Base-by-base conservation (phyloP, 2,113 vertebrate species). In the Tychaedon coryphoeus region DNA sequence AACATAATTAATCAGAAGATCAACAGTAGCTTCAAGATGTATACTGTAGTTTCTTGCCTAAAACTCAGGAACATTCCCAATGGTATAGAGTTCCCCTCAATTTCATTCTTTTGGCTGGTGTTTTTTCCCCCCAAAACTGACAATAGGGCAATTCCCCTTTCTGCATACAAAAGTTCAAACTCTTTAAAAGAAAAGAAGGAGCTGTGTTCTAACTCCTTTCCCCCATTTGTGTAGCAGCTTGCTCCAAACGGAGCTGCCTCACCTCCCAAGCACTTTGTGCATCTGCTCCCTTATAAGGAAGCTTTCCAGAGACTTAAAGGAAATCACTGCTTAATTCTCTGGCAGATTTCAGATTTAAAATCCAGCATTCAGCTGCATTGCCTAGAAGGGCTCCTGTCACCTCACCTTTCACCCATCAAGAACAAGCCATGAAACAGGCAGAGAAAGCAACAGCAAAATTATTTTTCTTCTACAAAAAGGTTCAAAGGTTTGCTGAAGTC, bases 271-370 rank as follows among this genome's bases (percentile, higher is more conserved):
- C 50, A 31, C 36, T 66, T 73, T 38, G 66, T 78, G 48, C 20
- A 38, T 77, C 78, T 85, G 28, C 18, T 65, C 58, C 95, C 92
- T 92, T 90, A 66, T 76, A 95, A 95, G 93, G 90, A 72, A 90
- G 71, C 8, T 93, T 92, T 80, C 42, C 67, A 80, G 36, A 53
- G 20, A 14, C 54, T 89, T 29, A 43, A 45, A 87, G 70, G 45
- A 67, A 79, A 67, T 8, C 57, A 45, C 36, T 47, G 53, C 57
- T 81, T 53, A 45, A 50, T 19, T 34, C 33, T 53, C 66, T 50
- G 20, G 48, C 57, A 75, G 38, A 36, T 67, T 81, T 86, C 36
- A 73, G 42, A 70, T 90, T 76, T 79, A 50, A 80, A 95, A 75
- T 16, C 33, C 64, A 84, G 9, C 36, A 36, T 15, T 18, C 1